phyloP scores from a whole-genome alignment of 2,888 invertebrate genomes.

The Leucophenga maculata region DNA sequence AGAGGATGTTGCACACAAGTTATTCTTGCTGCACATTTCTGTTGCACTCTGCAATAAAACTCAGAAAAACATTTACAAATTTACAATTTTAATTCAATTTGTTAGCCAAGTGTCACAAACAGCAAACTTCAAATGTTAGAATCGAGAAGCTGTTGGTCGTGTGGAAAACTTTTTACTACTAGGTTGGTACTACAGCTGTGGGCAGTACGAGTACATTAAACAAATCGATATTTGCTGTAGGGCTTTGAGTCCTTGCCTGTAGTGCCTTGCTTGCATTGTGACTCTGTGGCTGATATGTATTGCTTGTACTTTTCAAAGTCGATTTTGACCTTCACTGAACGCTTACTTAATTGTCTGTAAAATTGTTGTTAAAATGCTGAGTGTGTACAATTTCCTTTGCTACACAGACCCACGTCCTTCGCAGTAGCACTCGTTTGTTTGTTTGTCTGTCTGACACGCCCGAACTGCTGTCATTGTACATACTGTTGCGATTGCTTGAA shows the following conservation, averaged over 20 bases:
- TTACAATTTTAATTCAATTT: slow-evolving; percentile 67
- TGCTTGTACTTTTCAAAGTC: neutral
- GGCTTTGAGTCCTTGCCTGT: too few species aligned
- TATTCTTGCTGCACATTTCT: slow-evolving; percentile 48
- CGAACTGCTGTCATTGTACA: neutral
- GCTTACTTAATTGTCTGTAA: slow-evolving; percentile 66
- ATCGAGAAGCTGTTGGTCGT: neutral
- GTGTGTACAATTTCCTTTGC: too few species aligned
- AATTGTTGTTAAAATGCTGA: slow-evolving; percentile 66
- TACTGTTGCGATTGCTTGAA: neutral
- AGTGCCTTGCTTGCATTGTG: too few species aligned
- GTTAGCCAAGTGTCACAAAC: slow-evolving; percentile 32
- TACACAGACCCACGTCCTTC: too few species aligned
- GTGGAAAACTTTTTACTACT: neutral
- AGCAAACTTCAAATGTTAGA: neutral
- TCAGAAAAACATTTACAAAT: slow-evolving; percentile 48
- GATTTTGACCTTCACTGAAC: neutral
- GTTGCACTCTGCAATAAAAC: slow-evolving; percentile 52
- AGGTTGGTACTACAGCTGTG: neutral
- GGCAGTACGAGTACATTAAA: slow-evolving; percentile 59
- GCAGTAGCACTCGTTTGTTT: too few species aligned
- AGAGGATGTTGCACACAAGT: neutral
- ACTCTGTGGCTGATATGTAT: too few species aligned
- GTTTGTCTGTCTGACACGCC: neutral
- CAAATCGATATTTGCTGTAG: slow-evolving; percentile 61